Evolutionary conservation across 2,113 vertebrate species (phyloP).

Genomic region (Bagarius yarrelli): DNA sequence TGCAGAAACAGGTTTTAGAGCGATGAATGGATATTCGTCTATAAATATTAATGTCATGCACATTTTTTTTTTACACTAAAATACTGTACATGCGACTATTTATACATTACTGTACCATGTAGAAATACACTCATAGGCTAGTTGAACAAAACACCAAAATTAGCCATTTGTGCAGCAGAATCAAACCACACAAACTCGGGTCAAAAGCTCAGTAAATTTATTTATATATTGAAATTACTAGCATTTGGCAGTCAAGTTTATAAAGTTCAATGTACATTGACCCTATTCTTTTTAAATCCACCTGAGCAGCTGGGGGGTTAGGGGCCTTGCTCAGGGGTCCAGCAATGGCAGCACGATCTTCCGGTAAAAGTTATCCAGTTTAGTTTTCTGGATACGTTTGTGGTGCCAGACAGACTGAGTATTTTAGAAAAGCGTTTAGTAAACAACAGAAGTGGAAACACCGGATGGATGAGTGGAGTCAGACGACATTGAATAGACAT

Average conservation of each 20-base stretch:
- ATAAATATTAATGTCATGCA: constrained; percentile 66
- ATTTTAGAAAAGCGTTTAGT: neutral
- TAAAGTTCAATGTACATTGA: too few relatives aligned
- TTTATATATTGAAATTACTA: too few relatives aligned
- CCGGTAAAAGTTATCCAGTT: neutral
- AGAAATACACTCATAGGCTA: neutral
- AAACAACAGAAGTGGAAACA: neutral
- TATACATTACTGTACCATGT: neutral
- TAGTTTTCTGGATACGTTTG: neutral
- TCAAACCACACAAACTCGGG: neutral
- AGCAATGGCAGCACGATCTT: too few relatives aligned
- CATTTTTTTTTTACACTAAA: too few relatives aligned
- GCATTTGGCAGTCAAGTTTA: too few relatives aligned
- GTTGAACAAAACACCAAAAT: constrained; percentile 7
- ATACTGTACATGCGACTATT: neutral
- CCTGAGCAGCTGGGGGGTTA: too few relatives aligned
- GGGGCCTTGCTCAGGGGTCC: too few relatives aligned
- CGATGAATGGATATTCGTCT: constrained; percentile 62
- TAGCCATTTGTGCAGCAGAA: neutral
- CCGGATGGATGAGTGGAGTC: neutral
- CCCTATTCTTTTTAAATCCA: too few relatives aligned
- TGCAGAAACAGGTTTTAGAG: constrained; percentile 39
- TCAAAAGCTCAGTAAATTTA: too few relatives aligned
- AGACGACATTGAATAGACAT: neutral
- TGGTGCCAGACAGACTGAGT: neutral